Evolutionary conservation across 2,113 vertebrate species (phyloP).

Genomic region (Oreochromis niloticus): DNA sequence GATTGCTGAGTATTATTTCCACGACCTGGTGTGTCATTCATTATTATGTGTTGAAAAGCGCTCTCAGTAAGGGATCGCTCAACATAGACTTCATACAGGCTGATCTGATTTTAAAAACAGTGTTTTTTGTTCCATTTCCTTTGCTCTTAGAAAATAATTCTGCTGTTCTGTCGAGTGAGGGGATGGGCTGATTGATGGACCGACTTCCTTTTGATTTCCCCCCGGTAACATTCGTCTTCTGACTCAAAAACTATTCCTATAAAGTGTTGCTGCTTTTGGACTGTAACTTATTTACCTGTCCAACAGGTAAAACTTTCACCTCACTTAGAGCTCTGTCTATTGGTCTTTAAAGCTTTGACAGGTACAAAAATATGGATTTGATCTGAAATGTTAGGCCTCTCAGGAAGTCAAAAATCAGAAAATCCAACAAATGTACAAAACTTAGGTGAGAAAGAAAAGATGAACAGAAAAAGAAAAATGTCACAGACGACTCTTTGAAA

Average conservation of each 20-base stretch:
- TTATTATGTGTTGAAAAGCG: slow-evolving; percentile 37
- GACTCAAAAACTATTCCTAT: neutral
- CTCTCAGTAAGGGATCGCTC: slow-evolving; percentile 12
- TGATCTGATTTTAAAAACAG: neutral
- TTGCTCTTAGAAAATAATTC: neutral
- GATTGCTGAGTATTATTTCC: slow-evolving; percentile 35
- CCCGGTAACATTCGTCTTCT: neutral
- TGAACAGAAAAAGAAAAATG: neutral
- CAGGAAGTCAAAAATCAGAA: accelerated
- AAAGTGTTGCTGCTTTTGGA: neutral
- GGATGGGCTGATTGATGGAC: neutral
- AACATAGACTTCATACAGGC: neutral
- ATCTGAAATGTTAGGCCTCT: neutral
- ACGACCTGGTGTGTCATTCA: slow-evolving; percentile 27
- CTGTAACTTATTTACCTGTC: neutral
- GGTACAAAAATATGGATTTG: neutral
- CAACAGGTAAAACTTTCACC: neutral
- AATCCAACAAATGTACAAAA: neutral
- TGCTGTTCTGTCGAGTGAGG: neutral
- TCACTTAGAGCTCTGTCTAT: neutral
- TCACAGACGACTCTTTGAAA: neutral
- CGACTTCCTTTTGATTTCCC: neutral
- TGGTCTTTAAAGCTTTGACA: neutral
- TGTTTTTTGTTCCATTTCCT: neutral
- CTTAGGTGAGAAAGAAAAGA: neutral